Evolutionary conservation across 2,113 vertebrate species (phyloP).

Genomic region (Serilophus lunatus): DNA sequence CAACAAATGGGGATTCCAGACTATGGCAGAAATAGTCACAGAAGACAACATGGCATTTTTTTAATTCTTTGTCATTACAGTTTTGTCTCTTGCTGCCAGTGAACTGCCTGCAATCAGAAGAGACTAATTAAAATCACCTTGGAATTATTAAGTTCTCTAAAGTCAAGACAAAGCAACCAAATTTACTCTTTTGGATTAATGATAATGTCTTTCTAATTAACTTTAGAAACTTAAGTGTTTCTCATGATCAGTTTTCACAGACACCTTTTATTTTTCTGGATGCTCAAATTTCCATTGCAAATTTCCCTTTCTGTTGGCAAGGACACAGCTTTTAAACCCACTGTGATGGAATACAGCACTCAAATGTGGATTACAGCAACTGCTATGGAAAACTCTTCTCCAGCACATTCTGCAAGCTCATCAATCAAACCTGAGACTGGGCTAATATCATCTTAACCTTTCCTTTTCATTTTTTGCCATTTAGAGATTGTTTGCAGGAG

Average conservation of each 20-base stretch:
- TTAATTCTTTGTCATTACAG: background rate
- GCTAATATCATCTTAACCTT: background rate
- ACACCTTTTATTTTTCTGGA: background rate
- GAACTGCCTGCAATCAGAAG: background rate
- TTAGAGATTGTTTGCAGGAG: background rate
- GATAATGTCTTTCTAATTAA: background rate
- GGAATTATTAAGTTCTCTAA: background rate
- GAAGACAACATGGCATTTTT: background rate
- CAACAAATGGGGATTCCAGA: rapidly evolving
- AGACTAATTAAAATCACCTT: background rate
- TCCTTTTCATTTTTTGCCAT: background rate
- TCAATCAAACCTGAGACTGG: background rate
- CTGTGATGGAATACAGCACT: background rate
- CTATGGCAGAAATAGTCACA: background rate
- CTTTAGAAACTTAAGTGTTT: background rate
- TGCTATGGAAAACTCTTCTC: background rate
- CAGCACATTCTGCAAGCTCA: background rate
- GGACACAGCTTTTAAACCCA: background rate
- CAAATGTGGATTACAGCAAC: background rate
- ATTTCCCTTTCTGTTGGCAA: background rate
- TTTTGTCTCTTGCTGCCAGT: background rate
- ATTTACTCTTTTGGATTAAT: background rate
- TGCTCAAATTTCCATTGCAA: background rate
- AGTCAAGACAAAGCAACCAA: background rate
- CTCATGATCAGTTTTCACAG: background rate